Evolutionary conservation across 1,140 invertebrate genomes (phyloP).

Genomic region (Hycleus phaleratus): DNA sequence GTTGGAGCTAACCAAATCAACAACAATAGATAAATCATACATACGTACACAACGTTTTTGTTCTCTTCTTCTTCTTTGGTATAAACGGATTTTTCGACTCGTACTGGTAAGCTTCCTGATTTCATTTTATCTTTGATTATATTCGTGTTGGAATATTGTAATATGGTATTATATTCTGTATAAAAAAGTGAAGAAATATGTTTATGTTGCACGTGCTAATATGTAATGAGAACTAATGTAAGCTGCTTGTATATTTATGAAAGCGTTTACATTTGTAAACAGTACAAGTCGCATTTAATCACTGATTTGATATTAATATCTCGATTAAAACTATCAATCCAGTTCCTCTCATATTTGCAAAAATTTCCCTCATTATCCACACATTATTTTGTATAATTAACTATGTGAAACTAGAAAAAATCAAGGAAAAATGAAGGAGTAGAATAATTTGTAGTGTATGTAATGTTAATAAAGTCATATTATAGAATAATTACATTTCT

Average conservation of each 20-base stretch:
- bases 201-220: background rate
- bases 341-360: no score
- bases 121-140: background rate
- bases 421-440: no score
- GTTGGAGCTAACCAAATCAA: no score
- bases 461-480: no score
- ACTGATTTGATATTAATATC: background rate
- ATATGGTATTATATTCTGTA: background rate
- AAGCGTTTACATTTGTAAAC: background rate
- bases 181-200: background rate
- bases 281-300: background rate
- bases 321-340: background rate
- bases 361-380: no score
- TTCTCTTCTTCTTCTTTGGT: background rate
- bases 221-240: background rate
- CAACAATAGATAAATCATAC: constrained; percentile 9
- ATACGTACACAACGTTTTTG: constrained; percentile 13
- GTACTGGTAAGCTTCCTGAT: background rate
- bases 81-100: background rate
- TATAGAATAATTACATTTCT: no score
- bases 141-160: background rate
- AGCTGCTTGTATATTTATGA: background rate
- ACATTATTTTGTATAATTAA: no score
- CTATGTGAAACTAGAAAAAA: no score
- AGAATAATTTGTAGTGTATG: no score